These are phyloP conservation scores for Penaeus vannamei DNA, from an alignment of 1,140 invertebrate species.

Conservation along the genomic window DNA sequence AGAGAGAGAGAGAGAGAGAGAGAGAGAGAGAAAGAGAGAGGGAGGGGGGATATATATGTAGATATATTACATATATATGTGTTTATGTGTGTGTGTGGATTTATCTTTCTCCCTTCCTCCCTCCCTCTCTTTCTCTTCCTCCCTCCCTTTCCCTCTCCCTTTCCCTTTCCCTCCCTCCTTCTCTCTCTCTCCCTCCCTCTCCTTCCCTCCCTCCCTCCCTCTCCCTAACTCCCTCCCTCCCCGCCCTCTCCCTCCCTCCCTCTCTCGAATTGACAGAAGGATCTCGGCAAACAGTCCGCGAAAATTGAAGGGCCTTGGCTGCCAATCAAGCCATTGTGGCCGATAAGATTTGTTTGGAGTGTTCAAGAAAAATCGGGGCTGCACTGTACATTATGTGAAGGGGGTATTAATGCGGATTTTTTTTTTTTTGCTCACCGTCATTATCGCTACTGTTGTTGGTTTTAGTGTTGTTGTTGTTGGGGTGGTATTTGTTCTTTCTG, in stretches of 20 bases:
- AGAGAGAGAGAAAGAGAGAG: too few species aligned
- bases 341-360: background rate
- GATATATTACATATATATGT: too few species aligned
- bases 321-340: conserved; percentile 50
- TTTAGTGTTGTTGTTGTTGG: too few species aligned
- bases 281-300: conserved; percentile 54
- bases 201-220: background rate
- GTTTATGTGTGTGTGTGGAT: too few species aligned
- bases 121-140: conserved; percentile 14
- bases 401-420: too few species aligned
- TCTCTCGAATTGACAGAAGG: conserved; percentile 42
- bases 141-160: background rate
- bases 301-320: conserved; percentile 52
- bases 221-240: background rate
- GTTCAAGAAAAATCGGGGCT: background rate
- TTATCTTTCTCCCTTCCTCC: background rate
- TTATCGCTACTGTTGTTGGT: too few species aligned
- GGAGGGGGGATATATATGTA: too few species aligned
- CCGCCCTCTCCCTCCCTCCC: too few species aligned
- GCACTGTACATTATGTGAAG: background rate
- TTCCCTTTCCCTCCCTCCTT: background rate
- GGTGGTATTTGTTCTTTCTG: too few species aligned
- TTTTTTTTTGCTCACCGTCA: too few species aligned
- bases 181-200: background rate
- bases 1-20: too few species aligned